Evolutionary conservation across 2,888 invertebrate species (phyloP), one percentile per base, ranked within the genome.

Genomic region (Taphrorychus bicolor): DNA sequence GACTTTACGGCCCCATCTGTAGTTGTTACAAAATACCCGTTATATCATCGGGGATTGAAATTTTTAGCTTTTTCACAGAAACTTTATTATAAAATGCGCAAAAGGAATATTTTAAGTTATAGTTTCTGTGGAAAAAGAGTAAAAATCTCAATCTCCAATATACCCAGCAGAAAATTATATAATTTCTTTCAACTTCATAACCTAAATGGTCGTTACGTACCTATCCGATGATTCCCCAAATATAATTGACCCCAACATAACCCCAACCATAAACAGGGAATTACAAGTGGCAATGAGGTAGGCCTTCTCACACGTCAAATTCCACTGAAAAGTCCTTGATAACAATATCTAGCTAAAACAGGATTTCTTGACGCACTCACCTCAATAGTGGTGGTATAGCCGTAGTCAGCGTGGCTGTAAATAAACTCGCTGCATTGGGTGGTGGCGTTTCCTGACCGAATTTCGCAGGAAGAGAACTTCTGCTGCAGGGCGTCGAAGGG

Each of bases 201-300:
- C 32, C 11, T 32, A 11, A 1, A n/a, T n/a, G n/a, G n/a, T n/a
- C n/a, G n/a, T n/a, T n/a, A n/a, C n/a, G n/a, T 62, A 83, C 83
- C 81, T 88, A 77, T 91, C 91, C 24, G 90, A 90, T 72, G 90
- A 80, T 74, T 88, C 87, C 17, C 91, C 91, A 78, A 91, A 90
- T 61, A 88, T 81, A 66, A 90, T 87, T 56, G 90, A 90, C 24
- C 91, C 91, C 70, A 90, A 77, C 80, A 91, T 85, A 48, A 91
- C 90, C 70, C 91, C 91, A 68, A 88, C 81, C 90, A 91, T 91
- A 76, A 88, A 88, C 68, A 88, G 75, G 0, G 90, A 84, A 76
- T 91, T 90, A 24, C 89, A 87, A 62, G 86, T 85, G 24, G 90
- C 88, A 71, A 85, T 82, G 71, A 89, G 75, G 81, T 87, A 88